Conservation (phyloP, 2,797 vertebrate species). For the Spheniscus humboldti region DNA sequence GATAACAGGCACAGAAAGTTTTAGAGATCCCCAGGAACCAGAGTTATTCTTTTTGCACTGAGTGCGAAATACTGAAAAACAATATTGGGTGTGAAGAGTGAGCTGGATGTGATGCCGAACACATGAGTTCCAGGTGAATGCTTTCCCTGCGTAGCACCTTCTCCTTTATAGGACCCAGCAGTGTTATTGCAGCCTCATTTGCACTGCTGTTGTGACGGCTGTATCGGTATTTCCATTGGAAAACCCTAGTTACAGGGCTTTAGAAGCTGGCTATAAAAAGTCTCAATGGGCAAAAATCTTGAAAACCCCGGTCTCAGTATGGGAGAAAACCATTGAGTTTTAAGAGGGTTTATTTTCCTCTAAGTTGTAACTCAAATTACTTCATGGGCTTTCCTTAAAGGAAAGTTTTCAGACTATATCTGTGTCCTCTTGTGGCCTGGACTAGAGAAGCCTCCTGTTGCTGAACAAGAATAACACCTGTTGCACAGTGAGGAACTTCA, state of each 20-base stretch:
- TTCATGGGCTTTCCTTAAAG: background rate
- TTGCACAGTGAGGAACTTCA: background rate
- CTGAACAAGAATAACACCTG: background rate
- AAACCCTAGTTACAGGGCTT: background rate
- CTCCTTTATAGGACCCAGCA: background rate
- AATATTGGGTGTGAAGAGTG: background rate
- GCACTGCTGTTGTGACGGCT: background rate
- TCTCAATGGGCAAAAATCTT: background rate
- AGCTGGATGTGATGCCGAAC: background rate
- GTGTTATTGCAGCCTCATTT: background rate
- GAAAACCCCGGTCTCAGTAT: background rate
- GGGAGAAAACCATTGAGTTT: background rate
- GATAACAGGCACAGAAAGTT: background rate
- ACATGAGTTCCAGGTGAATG: background rate
- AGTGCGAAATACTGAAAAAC: background rate
- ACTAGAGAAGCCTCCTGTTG: background rate
- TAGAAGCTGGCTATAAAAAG: background rate
- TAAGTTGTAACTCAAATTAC: background rate
- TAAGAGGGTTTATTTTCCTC: constrained; percentile 5
- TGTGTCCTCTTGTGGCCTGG: background rate
- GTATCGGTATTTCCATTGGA: background rate
- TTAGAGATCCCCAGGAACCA: background rate
- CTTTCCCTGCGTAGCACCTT: background rate
- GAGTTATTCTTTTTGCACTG: background rate
- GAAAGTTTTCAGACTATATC: background rate